Base-by-base conservation (phyloP, 2,113 vertebrate species). In the Cisticola juncidis region DNA sequence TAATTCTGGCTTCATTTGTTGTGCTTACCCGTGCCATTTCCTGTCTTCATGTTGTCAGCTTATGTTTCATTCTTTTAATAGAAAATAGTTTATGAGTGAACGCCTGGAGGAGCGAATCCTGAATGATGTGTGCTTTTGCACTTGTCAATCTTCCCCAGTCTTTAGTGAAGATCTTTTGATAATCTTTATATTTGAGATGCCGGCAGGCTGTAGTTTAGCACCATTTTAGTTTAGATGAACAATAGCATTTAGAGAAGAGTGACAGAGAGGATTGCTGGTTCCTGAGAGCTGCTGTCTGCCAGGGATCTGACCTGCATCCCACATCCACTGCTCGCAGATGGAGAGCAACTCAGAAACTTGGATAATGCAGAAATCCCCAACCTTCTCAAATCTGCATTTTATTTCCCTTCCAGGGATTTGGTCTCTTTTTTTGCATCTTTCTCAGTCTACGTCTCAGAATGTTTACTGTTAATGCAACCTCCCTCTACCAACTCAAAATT, bases 131-230 rank as follows among this genome's bases (percentile, higher is more conserved):
- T 93, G 92, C 84, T 95, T 97, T 95, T 95, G 91, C 88, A 96
- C 96, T 92, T 95, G 96, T 92, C 96, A 96, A 94, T 96, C 96
- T 96, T 65, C 44, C 29, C 62, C 88, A 88, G 61, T 82, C 86
- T 86, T 92, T 45, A 88, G 88, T 83, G 65, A 40, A 88, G 88
- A 94, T 88, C 93, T 94, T 86, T 36, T 86, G 88, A 95, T 95
- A 94, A 85, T 93, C 88, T 85, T 82, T 86, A 19, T 51, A 56
- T 90, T 69, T 86, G 76, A 92, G 90, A 92, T 86, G 82, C 86
- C 20, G 83, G 93, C 82, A 95, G 91, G 62, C 48, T 72, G 71
- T 44, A 76, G 62, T 68, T 92, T 69, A 90, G 79, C 65, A 93
- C 70, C 66, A 56, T 87, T 90, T 93, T 56, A 54, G 48, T 76